A percentile compares a stretch with the other conserved stretches of the same genome.
Evolutionary conservation across 2,113 vertebrate genomes (phyloP).

Genomic region (Neotoma lepida): DNA sequence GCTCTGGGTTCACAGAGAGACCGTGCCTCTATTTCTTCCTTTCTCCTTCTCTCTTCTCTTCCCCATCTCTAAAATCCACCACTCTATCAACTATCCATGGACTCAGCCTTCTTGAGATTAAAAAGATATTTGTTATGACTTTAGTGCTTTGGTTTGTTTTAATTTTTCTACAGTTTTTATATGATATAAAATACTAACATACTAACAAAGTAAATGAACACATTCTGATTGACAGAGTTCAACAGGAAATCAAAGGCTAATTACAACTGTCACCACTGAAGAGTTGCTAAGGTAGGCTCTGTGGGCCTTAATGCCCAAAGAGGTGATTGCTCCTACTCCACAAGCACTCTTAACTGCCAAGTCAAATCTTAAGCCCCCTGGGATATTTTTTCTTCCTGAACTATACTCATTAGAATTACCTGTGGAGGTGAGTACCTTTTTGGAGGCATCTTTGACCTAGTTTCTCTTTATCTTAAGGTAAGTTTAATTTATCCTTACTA

Average conservation of each 20-base stretch:
- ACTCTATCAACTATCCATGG: background rate
- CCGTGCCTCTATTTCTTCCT: background rate
- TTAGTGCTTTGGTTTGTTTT: background rate
- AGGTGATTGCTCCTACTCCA: background rate
- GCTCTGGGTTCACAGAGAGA: background rate
- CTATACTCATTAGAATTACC: background rate
- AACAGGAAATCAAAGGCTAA: background rate
- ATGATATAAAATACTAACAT: background rate
- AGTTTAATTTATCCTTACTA: background rate
- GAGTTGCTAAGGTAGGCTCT: background rate
- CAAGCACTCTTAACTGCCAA: background rate
- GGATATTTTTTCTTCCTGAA: background rate
- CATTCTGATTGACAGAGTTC: background rate
- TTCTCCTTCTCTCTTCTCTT: background rate
- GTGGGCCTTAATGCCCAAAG: background rate
- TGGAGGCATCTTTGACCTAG: background rate
- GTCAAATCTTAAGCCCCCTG: background rate
- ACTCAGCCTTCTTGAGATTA: background rate
- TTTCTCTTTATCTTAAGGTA: background rate
- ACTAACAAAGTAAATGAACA: background rate
- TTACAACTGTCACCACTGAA: background rate
- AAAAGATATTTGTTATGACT: background rate
- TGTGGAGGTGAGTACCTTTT: background rate
- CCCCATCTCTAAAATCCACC: background rate
- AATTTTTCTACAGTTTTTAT: background rate